phyloP scores from a whole-genome alignment of 1,140 invertebrate genomes.

The Odontomachus brunneus region DNA sequence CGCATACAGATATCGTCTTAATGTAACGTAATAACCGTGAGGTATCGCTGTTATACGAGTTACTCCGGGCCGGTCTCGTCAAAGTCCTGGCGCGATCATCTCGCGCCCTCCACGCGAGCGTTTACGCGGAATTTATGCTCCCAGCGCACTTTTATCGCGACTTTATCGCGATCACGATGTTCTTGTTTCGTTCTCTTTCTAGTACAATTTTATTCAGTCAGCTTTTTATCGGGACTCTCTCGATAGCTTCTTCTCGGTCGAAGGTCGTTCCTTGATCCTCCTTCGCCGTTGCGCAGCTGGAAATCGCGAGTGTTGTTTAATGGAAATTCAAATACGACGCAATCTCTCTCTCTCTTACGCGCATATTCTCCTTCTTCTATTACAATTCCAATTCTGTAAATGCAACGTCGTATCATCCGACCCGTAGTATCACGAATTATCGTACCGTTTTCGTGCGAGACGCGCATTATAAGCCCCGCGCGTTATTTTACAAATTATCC shows the following conservation, averaged over 20 bases:
- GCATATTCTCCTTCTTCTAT: background rate
- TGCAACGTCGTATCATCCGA: background rate
- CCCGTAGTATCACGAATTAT: background rate
- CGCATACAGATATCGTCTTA: conserved; percentile 44
- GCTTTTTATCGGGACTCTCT: no score
- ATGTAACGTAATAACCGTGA: conserved; percentile 55
- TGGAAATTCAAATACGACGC: background rate
- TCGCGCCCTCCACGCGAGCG: background rate
- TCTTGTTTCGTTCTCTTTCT: no score
- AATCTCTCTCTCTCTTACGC: background rate
- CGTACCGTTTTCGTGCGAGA: background rate
- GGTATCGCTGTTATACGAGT: conserved; percentile 11
- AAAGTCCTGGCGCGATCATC: background rate
- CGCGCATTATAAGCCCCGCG: background rate
- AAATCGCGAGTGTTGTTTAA: background rate
- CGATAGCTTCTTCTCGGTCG: no score
- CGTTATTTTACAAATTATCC: conserved; percentile 17
- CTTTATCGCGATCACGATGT: background rate
- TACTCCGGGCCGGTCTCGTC: conserved; percentile 15
- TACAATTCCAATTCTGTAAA: background rate
- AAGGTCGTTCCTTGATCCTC: no score
- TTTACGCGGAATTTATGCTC: conserved; percentile 1
- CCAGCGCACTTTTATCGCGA: background rate
- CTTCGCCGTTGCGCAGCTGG: no score
- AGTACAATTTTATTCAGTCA: no score